Percentiles rank a stretch among this genome's conserved stretches.
Evolutionary conservation across 2,888 invertebrate species (phyloP).

Genomic region (Rhodophaea formosa): DNA sequence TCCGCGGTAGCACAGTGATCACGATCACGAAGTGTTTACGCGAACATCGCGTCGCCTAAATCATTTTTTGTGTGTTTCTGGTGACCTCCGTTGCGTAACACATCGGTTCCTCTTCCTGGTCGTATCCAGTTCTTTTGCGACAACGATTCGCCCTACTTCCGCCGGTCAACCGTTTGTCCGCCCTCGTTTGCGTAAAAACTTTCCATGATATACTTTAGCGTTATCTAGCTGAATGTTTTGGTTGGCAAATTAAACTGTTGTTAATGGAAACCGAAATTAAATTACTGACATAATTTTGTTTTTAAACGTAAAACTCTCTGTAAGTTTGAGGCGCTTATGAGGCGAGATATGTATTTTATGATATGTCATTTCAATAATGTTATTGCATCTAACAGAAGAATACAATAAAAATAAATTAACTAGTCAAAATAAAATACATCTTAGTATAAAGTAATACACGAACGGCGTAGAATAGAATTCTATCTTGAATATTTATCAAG

Average conservation of each 20-base stretch:
- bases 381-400: neutral
- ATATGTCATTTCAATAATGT: neutral
- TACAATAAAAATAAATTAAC: neutral
- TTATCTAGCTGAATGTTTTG: neutral
- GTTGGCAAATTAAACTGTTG: too few relatives aligned
- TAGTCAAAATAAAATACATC: neutral
- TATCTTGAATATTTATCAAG: neutral
- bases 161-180: slow-evolving; percentile 42
- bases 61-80: slow-evolving; percentile 48
- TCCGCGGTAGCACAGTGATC: neutral
- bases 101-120: slow-evolving; percentile 71
- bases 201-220: neutral
- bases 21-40: slow-evolving; percentile 10
- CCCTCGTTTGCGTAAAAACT: slow-evolving; percentile 13
- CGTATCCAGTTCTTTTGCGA: slow-evolving; percentile 32
- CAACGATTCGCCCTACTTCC: slow-evolving; percentile 49
- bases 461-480: neutral
- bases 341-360: too few relatives aligned
- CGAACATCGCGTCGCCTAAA: slow-evolving; percentile 47
- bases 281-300: too few relatives aligned
- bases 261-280: too few relatives aligned
- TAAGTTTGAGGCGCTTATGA: too few relatives aligned
- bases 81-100: slow-evolving; percentile 64
- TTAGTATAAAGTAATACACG: neutral
- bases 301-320: too few relatives aligned